Evolutionary conservation across 1,140 invertebrate species (phyloP), one percentile per base, ranked within the genome.

Genomic region (Latrodectus geometricus): DNA sequence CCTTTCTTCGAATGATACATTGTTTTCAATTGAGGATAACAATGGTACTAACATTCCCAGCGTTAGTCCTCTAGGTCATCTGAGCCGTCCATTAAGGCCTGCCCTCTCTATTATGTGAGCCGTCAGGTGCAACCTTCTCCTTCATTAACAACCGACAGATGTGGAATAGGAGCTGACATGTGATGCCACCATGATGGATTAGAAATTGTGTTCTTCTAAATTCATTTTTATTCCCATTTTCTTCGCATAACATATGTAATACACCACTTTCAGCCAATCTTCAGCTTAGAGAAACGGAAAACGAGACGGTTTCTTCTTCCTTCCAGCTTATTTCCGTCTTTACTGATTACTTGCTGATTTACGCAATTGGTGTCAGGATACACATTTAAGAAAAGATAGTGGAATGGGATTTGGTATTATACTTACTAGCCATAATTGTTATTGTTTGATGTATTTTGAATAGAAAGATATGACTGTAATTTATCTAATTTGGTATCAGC

Each of bases 71-170:
- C 20, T 5, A 49, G 66, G 79, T 81, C 66, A 72, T 56, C 54
- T 15, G 79, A 81, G 52, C 69, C 79, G 49, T 23, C 79, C 54
- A 81, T 72, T 81, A 81, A 81, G 54, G 61, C 52, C 35, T 81
- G 79, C 79, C 79, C 69, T 81, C 68, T 72, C 79, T 35, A 81
- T 81, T 81, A 81, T 81, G 20, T n/a, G 21, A 9, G 17, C 35
- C 69, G 50, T 81, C 65, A 81, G 79, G 79, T 81, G 79, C 70
- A 68, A 81, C 79, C 79, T 81, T 81, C 35, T 52, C n/a, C 69
- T 81, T 81, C 79, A 81, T 81, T 81, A 81, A 54, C 68, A 72
- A 65, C 79, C 79, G 66, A 81, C 79, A 81, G 79, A 81, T 81
- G 79, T 81, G 79, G 79, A 81, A 81, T 81, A 54, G 79, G 66